Evolutionary conservation across 2,888 invertebrate genomes (phyloP).

Genomic region (Allophyes oxyacanthae): DNA sequence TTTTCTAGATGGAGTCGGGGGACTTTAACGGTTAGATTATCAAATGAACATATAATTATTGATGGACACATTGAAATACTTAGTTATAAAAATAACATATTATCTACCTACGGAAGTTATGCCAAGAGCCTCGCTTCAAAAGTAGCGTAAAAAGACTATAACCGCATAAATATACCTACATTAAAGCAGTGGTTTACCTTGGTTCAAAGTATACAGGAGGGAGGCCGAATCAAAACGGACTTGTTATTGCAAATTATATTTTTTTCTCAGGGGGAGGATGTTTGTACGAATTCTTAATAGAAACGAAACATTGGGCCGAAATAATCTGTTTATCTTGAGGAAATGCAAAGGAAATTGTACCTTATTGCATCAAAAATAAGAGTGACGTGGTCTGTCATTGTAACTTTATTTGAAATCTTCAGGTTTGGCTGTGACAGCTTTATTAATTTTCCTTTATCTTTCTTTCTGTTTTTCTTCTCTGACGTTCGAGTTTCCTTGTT

Average conservation of each 20-base stretch:
- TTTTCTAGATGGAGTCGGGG: too few relatives aligned
- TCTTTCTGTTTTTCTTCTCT: slow-evolving; percentile 60
- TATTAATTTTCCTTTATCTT: slow-evolving; percentile 75
- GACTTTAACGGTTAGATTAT: too few relatives aligned
- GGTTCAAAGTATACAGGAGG: slow-evolving; percentile 52
- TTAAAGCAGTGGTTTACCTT: slow-evolving; percentile 36
- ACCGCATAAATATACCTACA: slow-evolving; percentile 13
- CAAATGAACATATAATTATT: too few relatives aligned
- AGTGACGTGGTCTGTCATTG: slow-evolving; percentile 10
- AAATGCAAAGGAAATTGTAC: slow-evolving; percentile 32
- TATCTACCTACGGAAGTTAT: too few relatives aligned
- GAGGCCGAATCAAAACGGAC: slow-evolving; percentile 69
- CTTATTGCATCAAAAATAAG: slow-evolving; percentile 8
- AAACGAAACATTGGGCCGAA: slow-evolving; percentile 72
- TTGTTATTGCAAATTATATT: slow-evolving; percentile 83
- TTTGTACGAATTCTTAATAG: slow-evolving; percentile 76
- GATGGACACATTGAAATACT: too few relatives aligned
- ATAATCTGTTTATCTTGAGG: slow-evolving; percentile 55
- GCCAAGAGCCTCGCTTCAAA: too few relatives aligned
- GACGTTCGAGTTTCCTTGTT: slow-evolving; percentile 46
- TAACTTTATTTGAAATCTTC: slow-evolving; percentile 50
- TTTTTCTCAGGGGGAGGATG: slow-evolving; percentile 73
- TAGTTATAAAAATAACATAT: too few relatives aligned
- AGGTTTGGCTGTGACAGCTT: slow-evolving; percentile 70
- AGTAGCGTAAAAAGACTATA: slow-evolving; percentile 20